Base-by-base conservation (phyloP, 2,797 vertebrate species). In the Scolopax rusticola region DNA sequence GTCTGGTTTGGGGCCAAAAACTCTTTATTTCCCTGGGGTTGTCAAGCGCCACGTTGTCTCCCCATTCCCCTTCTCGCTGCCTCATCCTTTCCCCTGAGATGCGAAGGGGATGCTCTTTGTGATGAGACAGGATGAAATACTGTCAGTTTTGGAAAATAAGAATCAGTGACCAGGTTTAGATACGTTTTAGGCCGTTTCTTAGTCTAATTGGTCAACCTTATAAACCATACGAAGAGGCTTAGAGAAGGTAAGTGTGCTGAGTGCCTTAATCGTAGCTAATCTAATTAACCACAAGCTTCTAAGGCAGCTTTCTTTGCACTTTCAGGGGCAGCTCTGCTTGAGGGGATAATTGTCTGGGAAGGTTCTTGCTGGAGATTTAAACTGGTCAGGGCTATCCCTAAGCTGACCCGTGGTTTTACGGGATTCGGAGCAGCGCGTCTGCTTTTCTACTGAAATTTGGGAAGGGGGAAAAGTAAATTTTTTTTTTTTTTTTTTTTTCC, bases 261-360 rank as follows among this genome's bases (percentile, higher is more conserved):
- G 74, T 9, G 68, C 3, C 4, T 53, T 95, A 93, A 95, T 96
- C 73, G 0, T 24, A 25, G 56, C 79, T 95, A 11, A 97, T 65
- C 94, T 95, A 48, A 93, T 96, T 94, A 96, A 84, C 79, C 43
- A 18, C 63, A 23, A 15, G 61, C 95, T 69, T 27, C 87, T 88
- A 45, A 94, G 68, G 73, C 79, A 50, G 56, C 81, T 91, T 82
- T 23, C 75, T 68, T 64, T 86, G 75, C 28, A 2, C 78, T 87
- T 53, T 23, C 68, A 92, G 84, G 71, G 93, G 78, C 87, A 70
- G 93, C 78, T 92, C 82, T 76, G 79, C 78, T 76, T 32, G 56
- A 89, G 64, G 60, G 40, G 60, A 83, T 95, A 53, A 95, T 95
- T 20, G 4, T 33, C 69, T 82, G 5, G 2, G 28, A 50, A 71